These are phyloP conservation scores for Xestobium rufovillosum DNA, from an alignment of 2,888 invertebrate species.

Conservation along the genomic window DNA sequence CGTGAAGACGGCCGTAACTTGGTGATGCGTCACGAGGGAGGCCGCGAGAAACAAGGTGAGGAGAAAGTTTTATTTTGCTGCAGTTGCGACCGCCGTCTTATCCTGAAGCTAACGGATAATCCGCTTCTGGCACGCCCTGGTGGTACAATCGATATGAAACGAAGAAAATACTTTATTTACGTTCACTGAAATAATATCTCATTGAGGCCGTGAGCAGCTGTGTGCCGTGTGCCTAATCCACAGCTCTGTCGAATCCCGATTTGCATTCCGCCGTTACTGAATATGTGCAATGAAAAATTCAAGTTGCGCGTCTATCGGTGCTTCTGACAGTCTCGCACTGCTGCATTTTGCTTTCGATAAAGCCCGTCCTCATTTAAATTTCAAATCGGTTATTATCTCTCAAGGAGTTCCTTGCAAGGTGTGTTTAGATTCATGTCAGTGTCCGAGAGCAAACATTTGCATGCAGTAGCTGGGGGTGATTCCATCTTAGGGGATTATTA, in stretches of 20 bases:
- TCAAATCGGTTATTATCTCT: conserved; percentile 39
- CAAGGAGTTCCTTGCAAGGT: conserved; percentile 7
- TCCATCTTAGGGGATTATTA: conserved; percentile 31
- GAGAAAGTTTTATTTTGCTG: conserved; percentile 15
- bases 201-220: conserved; percentile 30
- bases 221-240: conserved; percentile 34
- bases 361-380: conserved; percentile 40
- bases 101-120: no score
- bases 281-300: conserved; percentile 41
- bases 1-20: conserved; percentile 72
- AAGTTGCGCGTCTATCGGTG: conserved; percentile 36
- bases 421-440: conserved; percentile 2
- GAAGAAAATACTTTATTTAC: conserved; percentile 16
- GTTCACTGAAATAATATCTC: conserved; percentile 19
- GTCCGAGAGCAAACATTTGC: neutral
- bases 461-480: neutral
- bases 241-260: conserved; percentile 31
- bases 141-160: neutral
- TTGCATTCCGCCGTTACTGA: conserved; percentile 34
- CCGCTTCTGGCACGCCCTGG: neutral
- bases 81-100: no score
- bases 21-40: conserved; percentile 64
- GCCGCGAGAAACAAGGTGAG: conserved; percentile 66
- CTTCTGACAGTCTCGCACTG: conserved; percentile 36
- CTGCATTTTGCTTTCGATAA: conserved; percentile 36